Conservation (phyloP, 2,113 vertebrate genomes). For the Mobula hypostoma region DNA sequence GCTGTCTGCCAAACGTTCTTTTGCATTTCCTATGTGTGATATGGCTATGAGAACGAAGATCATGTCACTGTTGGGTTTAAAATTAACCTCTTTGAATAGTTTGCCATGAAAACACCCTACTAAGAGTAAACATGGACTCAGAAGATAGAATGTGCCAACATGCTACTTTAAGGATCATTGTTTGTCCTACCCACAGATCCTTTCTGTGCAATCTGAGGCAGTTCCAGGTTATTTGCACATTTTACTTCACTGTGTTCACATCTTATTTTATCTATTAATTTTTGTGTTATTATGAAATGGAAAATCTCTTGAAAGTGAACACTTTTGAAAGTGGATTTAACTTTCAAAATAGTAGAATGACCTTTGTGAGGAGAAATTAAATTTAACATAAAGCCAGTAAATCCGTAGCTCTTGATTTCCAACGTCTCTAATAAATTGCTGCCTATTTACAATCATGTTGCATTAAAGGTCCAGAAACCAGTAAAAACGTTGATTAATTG, state of each 20-base stretch:
- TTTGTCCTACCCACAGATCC: too few relatives aligned
- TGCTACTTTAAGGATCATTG: too few relatives aligned
- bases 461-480: background rate
- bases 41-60: too few relatives aligned
- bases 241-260: background rate
- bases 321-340: background rate
- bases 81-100: too few relatives aligned
- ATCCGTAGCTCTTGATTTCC: background rate
- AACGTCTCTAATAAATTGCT: background rate
- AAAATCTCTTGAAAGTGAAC: background rate
- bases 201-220: background rate
- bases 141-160: too few relatives aligned
- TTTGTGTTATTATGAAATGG: background rate
- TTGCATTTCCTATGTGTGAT: too few relatives aligned
- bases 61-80: too few relatives aligned
- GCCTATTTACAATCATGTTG: background rate
- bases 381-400: background rate
- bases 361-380: background rate
- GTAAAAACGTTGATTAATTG: background rate
- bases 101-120: too few relatives aligned
- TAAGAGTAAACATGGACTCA: too few relatives aligned
- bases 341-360: background rate
- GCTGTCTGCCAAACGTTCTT: too few relatives aligned
- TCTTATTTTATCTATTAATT: background rate
- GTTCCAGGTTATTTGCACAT: background rate